These are phyloP conservation scores for Atta cephalotes DNA, from an alignment of 1,140 invertebrate species.

Conservation along the genomic window DNA sequence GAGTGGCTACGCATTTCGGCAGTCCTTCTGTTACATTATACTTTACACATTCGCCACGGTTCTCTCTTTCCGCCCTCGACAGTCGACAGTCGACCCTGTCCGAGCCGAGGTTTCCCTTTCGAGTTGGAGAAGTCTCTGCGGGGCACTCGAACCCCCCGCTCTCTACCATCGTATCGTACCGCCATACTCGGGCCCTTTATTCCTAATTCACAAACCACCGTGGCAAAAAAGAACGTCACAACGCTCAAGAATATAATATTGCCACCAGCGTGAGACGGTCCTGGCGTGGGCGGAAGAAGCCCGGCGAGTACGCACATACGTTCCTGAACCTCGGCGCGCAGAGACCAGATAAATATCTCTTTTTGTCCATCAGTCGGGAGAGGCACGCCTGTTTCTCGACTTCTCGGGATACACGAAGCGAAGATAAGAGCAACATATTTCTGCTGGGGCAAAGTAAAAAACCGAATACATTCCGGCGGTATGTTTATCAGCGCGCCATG, in stretches of 20 bases:
- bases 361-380: constrained; percentile 59
- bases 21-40: constrained; percentile 83
- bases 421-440: constrained; percentile 63
- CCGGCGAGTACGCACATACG: constrained; percentile 47
- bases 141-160: constrained; percentile 22
- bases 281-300: constrained; percentile 63
- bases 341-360: constrained; percentile 63
- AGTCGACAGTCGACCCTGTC: background rate
- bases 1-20: constrained; percentile 79
- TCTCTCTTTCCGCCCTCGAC: constrained; percentile 61
- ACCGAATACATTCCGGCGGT: constrained; percentile 39
- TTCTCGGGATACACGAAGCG: constrained; percentile 51
- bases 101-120: constrained; percentile 61
- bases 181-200: constrained; percentile 72
- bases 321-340: constrained; percentile 40
- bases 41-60: constrained; percentile 79
- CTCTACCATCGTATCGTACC: constrained; percentile 42
- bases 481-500: constrained; percentile 56
- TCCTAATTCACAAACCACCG: constrained; percentile 79
- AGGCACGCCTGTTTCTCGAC: constrained; percentile 62
- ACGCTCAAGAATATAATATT: constrained; percentile 73
- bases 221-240: constrained; percentile 59
- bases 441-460: constrained; percentile 43
- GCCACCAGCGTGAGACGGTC: constrained; percentile 56
- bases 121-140: constrained; percentile 56